These are phyloP conservation scores for Phaonia tiefii DNA, from an alignment of 2,888 invertebrate genomes.

Conservation along the genomic window DNA sequence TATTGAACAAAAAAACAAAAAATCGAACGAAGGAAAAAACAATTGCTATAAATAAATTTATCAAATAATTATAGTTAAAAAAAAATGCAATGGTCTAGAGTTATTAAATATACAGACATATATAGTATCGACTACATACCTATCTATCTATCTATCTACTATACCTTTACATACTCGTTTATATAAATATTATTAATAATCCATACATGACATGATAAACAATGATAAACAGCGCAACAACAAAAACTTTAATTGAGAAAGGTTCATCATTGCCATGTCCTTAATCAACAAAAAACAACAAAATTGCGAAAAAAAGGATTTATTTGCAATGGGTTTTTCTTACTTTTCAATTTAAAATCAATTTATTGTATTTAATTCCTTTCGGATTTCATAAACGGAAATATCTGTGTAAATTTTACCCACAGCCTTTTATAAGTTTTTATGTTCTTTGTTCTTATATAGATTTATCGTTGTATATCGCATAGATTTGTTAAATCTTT, in stretches of 20 bases:
- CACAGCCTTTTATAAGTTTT: not conserved
- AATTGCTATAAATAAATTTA: constrained; percentile 68
- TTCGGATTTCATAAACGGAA: too few relatives aligned
- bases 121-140: constrained; percentile 51
- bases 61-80: constrained; percentile 54
- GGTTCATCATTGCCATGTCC: constrained; percentile 3
- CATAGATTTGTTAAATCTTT: constrained; percentile 39
- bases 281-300: constrained; percentile 9
- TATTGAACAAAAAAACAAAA: constrained; percentile 52
- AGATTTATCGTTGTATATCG: constrained; percentile 22
- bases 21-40: constrained; percentile 50
- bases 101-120: constrained; percentile 62
- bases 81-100: constrained; percentile 52
- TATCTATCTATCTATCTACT: constrained; percentile 53
- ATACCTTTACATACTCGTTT: constrained; percentile 42
- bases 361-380: constrained; percentile 2
- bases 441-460: not conserved
- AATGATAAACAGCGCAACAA: constrained; percentile 10
- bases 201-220: constrained; percentile 13
- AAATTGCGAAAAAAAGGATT: not conserved
- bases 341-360: not conserved
- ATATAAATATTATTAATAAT: constrained; percentile 45
- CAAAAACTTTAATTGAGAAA: not conserved
- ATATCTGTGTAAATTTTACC: not conserved
- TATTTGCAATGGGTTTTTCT: constrained; percentile 1